Conservation (phyloP, 2,888 invertebrate genomes). For the Drosophila subquinaria region DNA sequence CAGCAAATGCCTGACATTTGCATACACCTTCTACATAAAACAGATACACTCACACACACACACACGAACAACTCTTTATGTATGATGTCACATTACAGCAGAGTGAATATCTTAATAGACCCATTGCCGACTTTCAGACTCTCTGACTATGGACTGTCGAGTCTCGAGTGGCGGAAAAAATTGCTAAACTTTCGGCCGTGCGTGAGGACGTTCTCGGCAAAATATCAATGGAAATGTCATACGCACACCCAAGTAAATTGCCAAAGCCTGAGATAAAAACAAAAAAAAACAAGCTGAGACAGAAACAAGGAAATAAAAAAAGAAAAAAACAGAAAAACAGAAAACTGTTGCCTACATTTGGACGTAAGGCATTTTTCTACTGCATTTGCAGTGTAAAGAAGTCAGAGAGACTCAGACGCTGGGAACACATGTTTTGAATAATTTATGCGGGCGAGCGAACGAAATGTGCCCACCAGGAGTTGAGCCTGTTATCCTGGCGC, state of each 20-base stretch:
- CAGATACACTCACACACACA: conserved; percentile 17
- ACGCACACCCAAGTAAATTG: conserved; percentile 74
- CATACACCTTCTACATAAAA: conserved; percentile 54
- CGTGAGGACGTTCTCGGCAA: conserved; percentile 43
- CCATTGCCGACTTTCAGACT: conserved; percentile 14
- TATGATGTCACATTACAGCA: conserved; percentile 79
- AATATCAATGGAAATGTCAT: conserved; percentile 80
- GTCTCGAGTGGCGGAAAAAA: conserved; percentile 73
- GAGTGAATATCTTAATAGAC: conserved; percentile 81
- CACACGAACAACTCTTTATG: conserved; percentile 68
- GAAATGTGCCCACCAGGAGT: conserved; percentile 79
- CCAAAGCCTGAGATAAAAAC: conserved; percentile 60
- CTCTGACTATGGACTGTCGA: conserved; percentile 6
- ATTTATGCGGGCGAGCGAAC: conserved; percentile 81
- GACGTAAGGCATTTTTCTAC: conserved; percentile 60
- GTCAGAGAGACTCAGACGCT: conserved; percentile 60
- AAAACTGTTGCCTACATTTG: conserved; percentile 63
- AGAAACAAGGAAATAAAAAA: conserved; percentile 7
- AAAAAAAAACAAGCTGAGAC: conserved; percentile 1
- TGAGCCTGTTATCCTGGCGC: conserved; percentile 57
- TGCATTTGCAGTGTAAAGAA: conserved; percentile 61
- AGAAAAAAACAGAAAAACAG: conserved; percentile 7
- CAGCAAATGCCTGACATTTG: conserved; percentile 79
- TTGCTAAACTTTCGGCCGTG: conserved; percentile 74
- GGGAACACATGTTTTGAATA: conserved; percentile 84